Percentiles rank a stretch among this genome's conserved stretches.
Evolutionary conservation across 1,140 invertebrate genomes (phyloP).

Genomic region (Drosophila biarmipes): DNA sequence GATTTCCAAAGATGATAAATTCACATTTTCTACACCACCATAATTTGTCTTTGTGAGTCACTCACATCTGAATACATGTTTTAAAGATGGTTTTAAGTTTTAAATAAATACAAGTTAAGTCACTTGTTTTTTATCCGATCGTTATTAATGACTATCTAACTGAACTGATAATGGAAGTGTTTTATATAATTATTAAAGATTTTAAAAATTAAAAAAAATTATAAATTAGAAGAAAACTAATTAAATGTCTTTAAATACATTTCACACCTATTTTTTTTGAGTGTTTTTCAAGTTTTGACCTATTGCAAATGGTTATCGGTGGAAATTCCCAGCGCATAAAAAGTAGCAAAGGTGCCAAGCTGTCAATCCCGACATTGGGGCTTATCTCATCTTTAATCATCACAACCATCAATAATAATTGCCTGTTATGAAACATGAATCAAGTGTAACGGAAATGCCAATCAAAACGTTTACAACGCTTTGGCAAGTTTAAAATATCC

Average conservation of each 20-base stretch:
- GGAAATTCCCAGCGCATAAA: neutral
- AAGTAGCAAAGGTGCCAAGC: neutral
- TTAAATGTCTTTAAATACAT: no score
- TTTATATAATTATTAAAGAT: no score
- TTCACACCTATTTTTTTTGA: neutral
- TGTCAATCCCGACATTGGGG: neutral
- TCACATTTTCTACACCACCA: no score
- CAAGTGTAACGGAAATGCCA: neutral
- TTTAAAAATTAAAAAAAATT: no score
- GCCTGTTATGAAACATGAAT: neutral
- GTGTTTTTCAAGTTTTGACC: neutral
- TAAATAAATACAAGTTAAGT: no score
- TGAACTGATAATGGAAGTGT: no score
- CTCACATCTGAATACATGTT: no score
- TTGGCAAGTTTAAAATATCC: neutral
- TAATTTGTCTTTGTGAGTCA: no score
- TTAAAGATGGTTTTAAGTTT: no score
- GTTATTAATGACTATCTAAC: no score
- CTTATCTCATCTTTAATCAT: neutral
- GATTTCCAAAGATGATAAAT: neutral
- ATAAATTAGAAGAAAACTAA: no score
- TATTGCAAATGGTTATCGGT: neutral
- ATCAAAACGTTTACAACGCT: neutral
- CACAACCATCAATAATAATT: neutral
- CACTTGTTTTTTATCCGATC: no score